Evolutionary conservation across 1,140 invertebrate species (phyloP), one percentile per base, ranked within the genome.

Genomic region (Drosophila eugracilis): DNA sequence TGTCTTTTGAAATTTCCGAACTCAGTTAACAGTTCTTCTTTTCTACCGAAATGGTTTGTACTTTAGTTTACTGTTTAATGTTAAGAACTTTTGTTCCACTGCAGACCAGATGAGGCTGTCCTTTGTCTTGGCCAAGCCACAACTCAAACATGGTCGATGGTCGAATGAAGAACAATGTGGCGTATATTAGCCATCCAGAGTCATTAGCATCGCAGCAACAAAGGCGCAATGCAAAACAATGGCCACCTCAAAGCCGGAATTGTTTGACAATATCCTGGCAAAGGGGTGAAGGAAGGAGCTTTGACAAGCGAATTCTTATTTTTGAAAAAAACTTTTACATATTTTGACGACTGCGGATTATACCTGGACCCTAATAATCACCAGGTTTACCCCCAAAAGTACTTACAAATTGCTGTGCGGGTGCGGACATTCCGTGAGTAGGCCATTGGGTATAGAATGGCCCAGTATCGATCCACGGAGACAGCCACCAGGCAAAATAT

Each of bases 401-500:
- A 94, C 95, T 96, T 91, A 97, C 96, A 94, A 77, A 97, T 95
- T 55, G 96, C 96, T 45, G 96, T 97, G 91, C 95, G 96, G 3
- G 96, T 96, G 19, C 95, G 94, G 54, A 97, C 96, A 88, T 96
- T 96, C 60, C 96, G 94, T 0, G 96, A 97, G 91, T 98, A 98
- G 59, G 95, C 95, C 95, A 98, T 96, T 0, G 97, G 97, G 91
- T 97, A 94, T 0, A 98, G 93, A 63, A 98, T 98, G 10, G 97
- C 97, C 97, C 97, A 97, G 91, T 97, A 98, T 36, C 97, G 94
- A 93, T 98, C 97, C 54, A 98, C 94, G 15, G 96, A 97, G 3
- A 98, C 97, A 2, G 96, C 97, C 1, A 98, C 96, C 76, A 98
- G 92, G 89, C 96, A 97, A 85, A 98, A 96, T 67, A 98, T 98